Conservation (phyloP, 2,113 vertebrate genomes). For the Daboia siamensis region DNA sequence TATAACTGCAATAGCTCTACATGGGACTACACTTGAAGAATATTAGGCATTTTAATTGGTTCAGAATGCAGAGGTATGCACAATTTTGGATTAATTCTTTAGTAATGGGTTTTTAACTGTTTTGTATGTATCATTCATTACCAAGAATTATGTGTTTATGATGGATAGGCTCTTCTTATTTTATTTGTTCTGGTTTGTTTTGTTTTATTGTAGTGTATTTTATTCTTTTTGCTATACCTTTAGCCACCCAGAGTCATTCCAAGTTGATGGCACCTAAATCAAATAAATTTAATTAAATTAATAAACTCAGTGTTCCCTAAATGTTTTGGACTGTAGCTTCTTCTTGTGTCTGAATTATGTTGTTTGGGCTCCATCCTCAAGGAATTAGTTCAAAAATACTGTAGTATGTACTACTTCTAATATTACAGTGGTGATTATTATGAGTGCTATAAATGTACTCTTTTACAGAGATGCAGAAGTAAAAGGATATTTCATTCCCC, state of each 20-base stretch:
- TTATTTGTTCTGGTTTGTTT: neutral
- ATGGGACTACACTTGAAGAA: neutral
- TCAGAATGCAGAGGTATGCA: neutral
- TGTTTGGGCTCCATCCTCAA: neutral
- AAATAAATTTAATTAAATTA: neutral
- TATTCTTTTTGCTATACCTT: neutral
- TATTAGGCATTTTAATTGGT: neutral
- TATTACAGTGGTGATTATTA: neutral
- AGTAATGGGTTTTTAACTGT: neutral
- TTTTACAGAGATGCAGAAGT: neutral
- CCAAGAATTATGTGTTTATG: neutral
- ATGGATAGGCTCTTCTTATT: neutral
- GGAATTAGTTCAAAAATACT: neutral
- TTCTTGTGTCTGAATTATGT: neutral
- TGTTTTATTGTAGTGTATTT: neutral
- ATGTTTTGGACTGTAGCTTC: neutral
- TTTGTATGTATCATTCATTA: neutral
- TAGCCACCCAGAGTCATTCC: neutral
- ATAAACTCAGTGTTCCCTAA: neutral
- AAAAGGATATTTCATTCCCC: neutral
- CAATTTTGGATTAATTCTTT: neutral
- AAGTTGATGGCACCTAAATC: neutral
- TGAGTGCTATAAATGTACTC: neutral
- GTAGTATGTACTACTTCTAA: neutral
- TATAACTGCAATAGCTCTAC: neutral